Evolutionary conservation across 2,888 invertebrate species (phyloP), one percentile per base, ranked within the genome.

Genomic region (Ichneumon xanthorius): DNA sequence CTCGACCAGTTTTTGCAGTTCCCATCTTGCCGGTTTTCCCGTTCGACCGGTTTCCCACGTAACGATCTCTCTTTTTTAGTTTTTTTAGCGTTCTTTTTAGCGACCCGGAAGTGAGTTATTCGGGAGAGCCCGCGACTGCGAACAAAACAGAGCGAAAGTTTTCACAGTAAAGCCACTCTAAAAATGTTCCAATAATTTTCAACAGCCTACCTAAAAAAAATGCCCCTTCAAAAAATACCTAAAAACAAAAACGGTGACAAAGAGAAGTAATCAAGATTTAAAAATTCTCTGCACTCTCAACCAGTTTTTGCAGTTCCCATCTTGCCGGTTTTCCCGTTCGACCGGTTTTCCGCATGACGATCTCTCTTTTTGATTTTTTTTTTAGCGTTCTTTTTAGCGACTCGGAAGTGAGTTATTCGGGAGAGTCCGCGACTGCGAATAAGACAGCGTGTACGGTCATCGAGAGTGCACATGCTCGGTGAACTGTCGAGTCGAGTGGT

Each of bases 391-490:
- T 75, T 26, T 50, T 76, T 65, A 37, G 48, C 11, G 14, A 7
- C 16, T 50, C 16, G 63, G 30, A 58, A 80, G 71, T 19, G 61
- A 70, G 30, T 26, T 45, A 45, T 71, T 61, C 48, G 26, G 70
- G 30, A 26, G 30, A 16, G 37, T 63, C 45, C 3, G 61, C 61
- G 61, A 33, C 19, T 72, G 55, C 22, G 72, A 71, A 63, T 26
- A 63, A 30, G 19, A 61, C 61, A 26, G 7, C 45, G 26, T 16
- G 11, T 19, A 50, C 61, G 71, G 71, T 71, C 79, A 79, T 48
- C 71, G 48, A 71, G 70, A 79, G 61, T 71, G 58, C 61, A 63
- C 58, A 71, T 19, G 45, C 71, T 58, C 48, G 71, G 14, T 73
- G 67, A 33, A 67, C 30, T 16, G 55, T 26, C 65, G 72, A 80